Evolutionary conservation across 2,888 invertebrate genomes (phyloP).

Genomic region (Tigriopus californicus): DNA sequence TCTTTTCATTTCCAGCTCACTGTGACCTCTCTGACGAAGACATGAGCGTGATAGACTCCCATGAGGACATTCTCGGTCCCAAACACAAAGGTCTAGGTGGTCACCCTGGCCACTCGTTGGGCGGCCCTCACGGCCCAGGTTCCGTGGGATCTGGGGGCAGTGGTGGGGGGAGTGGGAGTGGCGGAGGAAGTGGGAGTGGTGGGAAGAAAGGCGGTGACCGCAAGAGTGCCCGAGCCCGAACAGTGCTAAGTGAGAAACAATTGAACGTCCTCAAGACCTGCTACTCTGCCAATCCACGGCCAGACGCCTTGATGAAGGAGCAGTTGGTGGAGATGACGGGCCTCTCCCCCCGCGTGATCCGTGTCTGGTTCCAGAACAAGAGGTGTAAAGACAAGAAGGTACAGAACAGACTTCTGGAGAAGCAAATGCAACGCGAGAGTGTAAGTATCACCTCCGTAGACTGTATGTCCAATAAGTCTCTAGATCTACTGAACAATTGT

Average conservation of each 20-base stretch:
- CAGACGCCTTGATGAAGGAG: slow-evolving; percentile 98
- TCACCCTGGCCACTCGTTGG: neutral
- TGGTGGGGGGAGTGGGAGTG: slow-evolving; percentile 13
- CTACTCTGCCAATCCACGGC: slow-evolving; percentile 91
- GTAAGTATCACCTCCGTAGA: slow-evolving; percentile 3
- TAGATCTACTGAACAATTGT: no score
- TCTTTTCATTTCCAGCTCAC: slow-evolving; percentile 3
- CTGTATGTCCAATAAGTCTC: no score
- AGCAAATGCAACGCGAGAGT: slow-evolving; percentile 15
- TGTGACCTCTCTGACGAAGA: slow-evolving; percentile 17
- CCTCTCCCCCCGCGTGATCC: slow-evolving; percentile 85
- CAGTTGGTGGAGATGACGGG: slow-evolving; percentile 98
- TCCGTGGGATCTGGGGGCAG: neutral
- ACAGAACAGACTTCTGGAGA: slow-evolving; percentile 15
- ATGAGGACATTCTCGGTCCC: slow-evolving; percentile 2
- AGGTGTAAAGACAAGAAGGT: slow-evolving; percentile 46
- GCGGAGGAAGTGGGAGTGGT: slow-evolving; percentile 19
- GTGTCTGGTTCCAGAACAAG: slow-evolving; percentile 99
- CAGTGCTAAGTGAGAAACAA: slow-evolving; percentile 96
- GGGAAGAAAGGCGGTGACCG: slow-evolving; percentile 61
- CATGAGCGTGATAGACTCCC: slow-evolving; percentile 11
- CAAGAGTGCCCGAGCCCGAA: slow-evolving; percentile 89
- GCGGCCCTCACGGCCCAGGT: slow-evolving; percentile 31
- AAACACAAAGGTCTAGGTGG: neutral
- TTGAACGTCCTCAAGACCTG: slow-evolving; percentile 90